Evolutionary conservation across 2,797 vertebrate species (phyloP).

Genomic region (Chanos chanos): DNA sequence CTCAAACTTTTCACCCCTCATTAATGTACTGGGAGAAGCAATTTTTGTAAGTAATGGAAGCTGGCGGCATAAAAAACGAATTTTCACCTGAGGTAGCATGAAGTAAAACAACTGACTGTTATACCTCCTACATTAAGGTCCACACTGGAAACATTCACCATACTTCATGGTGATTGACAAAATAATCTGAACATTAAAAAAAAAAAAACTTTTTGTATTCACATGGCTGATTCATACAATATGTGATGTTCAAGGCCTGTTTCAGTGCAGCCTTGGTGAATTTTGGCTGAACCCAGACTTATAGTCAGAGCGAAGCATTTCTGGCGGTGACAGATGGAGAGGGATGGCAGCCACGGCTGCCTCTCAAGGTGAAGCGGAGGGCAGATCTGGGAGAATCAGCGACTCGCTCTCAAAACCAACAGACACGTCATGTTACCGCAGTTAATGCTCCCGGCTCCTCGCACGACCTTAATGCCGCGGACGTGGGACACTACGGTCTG

Average conservation of each 20-base stretch:
- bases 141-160: too few relatives aligned
- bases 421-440: background rate
- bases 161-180: too few relatives aligned
- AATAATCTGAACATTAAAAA: too few relatives aligned
- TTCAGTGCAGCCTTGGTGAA: conserved; percentile 31
- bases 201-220: too few relatives aligned
- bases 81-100: too few relatives aligned
- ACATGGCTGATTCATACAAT: background rate
- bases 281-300: conserved; percentile 46
- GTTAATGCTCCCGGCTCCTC: background rate
- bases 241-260: too few relatives aligned
- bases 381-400: conserved; percentile 35
- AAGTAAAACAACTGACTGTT: too few relatives aligned
- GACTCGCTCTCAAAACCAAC: background rate
- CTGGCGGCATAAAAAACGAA: too few relatives aligned
- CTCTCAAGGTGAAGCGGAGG: conserved; percentile 48
- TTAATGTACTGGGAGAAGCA: too few relatives aligned
- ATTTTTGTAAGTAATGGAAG: too few relatives aligned
- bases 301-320: conserved; percentile 41
- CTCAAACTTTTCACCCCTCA: too few relatives aligned
- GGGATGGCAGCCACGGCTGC: conserved; percentile 42
- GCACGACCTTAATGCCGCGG: background rate
- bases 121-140: too few relatives aligned
- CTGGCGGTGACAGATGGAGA: conserved; percentile 50
- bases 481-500: conserved; percentile 12